Evolutionary conservation across 2,797 vertebrate species (phyloP).

Genomic region (Rhynchotus rufescens): DNA sequence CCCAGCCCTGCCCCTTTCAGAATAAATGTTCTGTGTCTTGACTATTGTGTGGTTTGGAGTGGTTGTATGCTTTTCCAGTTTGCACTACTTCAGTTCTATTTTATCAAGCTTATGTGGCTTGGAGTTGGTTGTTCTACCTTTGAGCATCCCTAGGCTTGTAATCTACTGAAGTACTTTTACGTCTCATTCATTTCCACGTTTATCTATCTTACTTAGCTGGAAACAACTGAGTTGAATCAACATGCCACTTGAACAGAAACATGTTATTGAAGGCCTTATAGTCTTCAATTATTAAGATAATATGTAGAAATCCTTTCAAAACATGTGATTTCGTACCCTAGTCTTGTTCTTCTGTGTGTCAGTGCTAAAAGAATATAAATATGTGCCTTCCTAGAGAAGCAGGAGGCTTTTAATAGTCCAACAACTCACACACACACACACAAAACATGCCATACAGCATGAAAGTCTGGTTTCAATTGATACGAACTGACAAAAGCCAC

Average conservation of each 20-base stretch:
- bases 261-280: neutral
- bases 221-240: slow-evolving; percentile 1
- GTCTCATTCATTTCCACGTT: neutral
- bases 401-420: slow-evolving; percentile 5
- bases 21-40: neutral
- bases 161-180: neutral
- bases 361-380: neutral
- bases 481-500: slow-evolving; percentile 23
- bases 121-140: neutral
- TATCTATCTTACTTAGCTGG: neutral
- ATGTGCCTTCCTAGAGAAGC: slow-evolving; percentile 10
- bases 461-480: slow-evolving; percentile 41
- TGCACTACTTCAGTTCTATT: neutral
- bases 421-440: slow-evolving; percentile 22
- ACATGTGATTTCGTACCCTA: slow-evolving; percentile 15
- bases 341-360: neutral
- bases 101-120: neutral
- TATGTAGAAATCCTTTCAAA: slow-evolving; percentile 30
- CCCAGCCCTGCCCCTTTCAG: neutral
- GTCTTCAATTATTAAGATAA: slow-evolving; percentile 18
- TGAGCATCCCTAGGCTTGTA: neutral
- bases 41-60: neutral
- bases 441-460: neutral
- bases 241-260: neutral
- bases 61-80: neutral